phyloP scores from a whole-genome alignment of 2,797 vertebrate species.

The Galaxias olidus region DNA sequence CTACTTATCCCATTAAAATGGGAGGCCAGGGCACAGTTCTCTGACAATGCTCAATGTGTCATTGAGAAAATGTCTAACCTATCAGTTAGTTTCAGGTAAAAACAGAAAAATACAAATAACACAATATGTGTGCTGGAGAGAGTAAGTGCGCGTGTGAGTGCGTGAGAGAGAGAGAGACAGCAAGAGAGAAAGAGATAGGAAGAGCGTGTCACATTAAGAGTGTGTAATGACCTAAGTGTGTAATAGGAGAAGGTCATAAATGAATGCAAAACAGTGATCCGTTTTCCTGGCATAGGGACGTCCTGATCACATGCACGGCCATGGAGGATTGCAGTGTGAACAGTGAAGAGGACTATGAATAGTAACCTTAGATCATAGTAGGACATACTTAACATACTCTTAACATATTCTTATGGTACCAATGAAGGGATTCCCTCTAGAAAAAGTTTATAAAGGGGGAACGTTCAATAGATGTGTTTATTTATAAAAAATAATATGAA shows the following conservation, averaged over 20 bases:
- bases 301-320: background rate
- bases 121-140: too few relatives aligned
- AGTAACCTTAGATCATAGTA: background rate
- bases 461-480: background rate
- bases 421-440: background rate
- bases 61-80: too few relatives aligned
- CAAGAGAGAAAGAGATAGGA: slow-evolving; percentile 2
- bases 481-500: slow-evolving; percentile 6
- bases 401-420: background rate
- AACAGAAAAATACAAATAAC: too few relatives aligned
- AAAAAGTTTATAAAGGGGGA: background rate
- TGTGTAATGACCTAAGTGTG: slow-evolving; percentile 35
- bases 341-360: too few relatives aligned
- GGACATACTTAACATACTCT: background rate
- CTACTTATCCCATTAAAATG: too few relatives aligned
- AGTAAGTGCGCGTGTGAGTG: slow-evolving; percentile 14
- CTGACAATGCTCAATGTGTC: too few relatives aligned
- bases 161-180: slow-evolving; percentile 8
- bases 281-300: slow-evolving; percentile 44
- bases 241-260: slow-evolving; percentile 66
- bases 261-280: slow-evolving; percentile 63
- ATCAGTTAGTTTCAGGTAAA: too few relatives aligned
- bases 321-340: background rate
- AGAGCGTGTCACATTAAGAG: background rate
- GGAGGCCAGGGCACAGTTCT: too few relatives aligned